These are phyloP conservation scores for Aspidoscelis tigris DNA, from an alignment of 2,113 vertebrate genomes.

Conservation along the genomic window DNA sequence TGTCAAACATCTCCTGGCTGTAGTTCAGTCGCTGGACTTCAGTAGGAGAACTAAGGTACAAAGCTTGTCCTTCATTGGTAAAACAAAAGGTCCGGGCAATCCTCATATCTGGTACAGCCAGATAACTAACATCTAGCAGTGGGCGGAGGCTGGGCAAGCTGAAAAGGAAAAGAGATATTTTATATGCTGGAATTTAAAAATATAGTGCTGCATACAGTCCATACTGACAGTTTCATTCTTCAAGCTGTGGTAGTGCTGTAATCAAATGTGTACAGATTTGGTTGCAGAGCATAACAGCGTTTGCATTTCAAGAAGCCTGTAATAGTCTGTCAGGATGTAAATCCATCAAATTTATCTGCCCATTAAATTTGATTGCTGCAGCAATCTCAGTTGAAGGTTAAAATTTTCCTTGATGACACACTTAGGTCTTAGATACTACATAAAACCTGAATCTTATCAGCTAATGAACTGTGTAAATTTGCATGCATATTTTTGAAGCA, in stretches of 20 bases:
- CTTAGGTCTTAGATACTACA: background rate
- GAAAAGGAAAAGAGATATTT: conserved; percentile 42
- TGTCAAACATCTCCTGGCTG: conserved; percentile 98
- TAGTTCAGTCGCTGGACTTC: conserved; percentile 97
- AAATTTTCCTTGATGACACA: background rate
- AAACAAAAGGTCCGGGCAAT: conserved; percentile 98
- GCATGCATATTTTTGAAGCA: background rate
- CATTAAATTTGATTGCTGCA: background rate
- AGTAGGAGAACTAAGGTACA: conserved; percentile 96
- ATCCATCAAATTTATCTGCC: background rate
- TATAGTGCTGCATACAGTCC: background rate
- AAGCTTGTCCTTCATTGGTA: conserved; percentile 92
- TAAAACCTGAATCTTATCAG: background rate
- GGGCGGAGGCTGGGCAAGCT: conserved; percentile 96
- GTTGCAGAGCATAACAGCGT: background rate
- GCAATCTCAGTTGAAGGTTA: background rate
- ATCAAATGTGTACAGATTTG: background rate
- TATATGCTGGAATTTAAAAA: background rate
- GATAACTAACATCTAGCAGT: conserved; percentile 92
- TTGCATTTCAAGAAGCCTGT: background rate
- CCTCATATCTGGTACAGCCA: conserved; percentile 96
- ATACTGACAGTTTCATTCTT: background rate
- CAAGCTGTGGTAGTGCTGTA: background rate
- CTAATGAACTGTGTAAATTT: background rate
- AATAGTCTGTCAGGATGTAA: background rate